These are phyloP conservation scores for Gnathochromis pfefferi DNA, from an alignment of 2,113 vertebrate species.

Conservation along the genomic window DNA sequence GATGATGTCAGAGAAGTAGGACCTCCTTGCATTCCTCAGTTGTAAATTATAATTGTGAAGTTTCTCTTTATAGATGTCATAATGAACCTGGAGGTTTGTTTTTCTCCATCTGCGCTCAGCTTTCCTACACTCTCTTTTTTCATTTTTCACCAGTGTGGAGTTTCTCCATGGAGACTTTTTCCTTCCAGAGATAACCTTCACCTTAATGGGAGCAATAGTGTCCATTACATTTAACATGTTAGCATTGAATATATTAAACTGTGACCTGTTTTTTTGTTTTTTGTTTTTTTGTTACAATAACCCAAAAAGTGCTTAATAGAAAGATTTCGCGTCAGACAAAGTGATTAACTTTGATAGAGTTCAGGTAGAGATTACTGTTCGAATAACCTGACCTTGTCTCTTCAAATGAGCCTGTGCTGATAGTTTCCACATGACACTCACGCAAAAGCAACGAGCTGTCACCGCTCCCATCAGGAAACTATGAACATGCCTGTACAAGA, in stretches of 20 bases:
- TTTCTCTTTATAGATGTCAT: too few species aligned
- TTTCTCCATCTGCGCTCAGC: too few species aligned
- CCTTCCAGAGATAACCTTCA: too few species aligned
- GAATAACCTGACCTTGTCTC: slow-evolving; percentile 29
- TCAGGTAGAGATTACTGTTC: neutral
- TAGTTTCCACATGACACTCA: slow-evolving; percentile 13
- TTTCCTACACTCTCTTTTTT: too few species aligned
- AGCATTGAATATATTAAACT: neutral
- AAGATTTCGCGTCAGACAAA: neutral
- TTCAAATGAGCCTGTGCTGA: neutral
- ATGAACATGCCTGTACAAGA: slow-evolving; percentile 15
- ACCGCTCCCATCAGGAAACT: slow-evolving; percentile 12
- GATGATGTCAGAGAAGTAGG: too few species aligned
- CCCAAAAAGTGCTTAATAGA: neutral
- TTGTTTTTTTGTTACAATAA: neutral
- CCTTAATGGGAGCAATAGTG: too few species aligned
- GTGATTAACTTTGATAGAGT: neutral
- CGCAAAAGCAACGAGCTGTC: slow-evolving; percentile 17
- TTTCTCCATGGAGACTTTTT: too few species aligned
- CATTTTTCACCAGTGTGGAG: too few species aligned
- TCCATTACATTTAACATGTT: too few species aligned
- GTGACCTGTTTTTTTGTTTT: neutral
- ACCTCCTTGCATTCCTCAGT: too few species aligned
- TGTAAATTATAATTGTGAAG: too few species aligned
- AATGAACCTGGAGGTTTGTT: too few species aligned